phyloP scores from a whole-genome alignment of 2,797 vertebrate species.

The Euphonia xanthogaster region DNA sequence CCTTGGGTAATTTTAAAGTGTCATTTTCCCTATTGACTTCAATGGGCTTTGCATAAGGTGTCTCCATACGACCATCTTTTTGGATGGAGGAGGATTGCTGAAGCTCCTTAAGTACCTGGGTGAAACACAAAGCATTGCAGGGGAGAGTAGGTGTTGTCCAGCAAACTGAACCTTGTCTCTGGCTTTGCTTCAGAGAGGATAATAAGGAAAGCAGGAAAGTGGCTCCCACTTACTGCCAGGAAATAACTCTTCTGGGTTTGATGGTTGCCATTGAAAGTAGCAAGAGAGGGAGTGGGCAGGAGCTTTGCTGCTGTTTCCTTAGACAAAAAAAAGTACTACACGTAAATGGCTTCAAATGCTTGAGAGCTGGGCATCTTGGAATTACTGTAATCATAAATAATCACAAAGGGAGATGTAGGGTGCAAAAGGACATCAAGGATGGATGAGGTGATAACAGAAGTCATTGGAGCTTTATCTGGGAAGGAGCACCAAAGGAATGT shows the following conservation, averaged over 20 bases:
- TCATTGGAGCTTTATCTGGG: background rate
- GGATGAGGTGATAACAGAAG: constrained; percentile 17
- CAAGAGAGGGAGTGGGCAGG: background rate
- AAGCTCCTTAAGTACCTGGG: background rate
- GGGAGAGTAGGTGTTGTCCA: background rate
- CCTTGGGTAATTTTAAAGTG: background rate
- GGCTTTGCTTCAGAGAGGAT: background rate
- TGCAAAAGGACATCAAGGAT: background rate
- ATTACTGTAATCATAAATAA: background rate
- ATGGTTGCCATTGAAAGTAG: background rate
- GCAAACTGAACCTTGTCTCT: background rate
- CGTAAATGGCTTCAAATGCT: background rate
- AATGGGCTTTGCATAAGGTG: background rate
- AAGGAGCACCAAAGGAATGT: background rate
- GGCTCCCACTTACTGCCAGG: background rate
- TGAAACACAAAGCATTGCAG: background rate
- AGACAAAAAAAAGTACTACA: background rate
- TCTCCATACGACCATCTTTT: background rate
- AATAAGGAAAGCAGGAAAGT: background rate
- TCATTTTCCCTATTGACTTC: background rate
- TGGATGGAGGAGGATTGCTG: background rate
- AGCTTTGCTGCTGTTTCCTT: background rate
- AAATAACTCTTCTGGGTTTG: background rate
- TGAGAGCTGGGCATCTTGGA: background rate
- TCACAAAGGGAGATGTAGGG: background rate